Evolutionary conservation across 64 coral and sea anemone genomes (phyloP).

Genomic region (Trachythela sp.): DNA sequence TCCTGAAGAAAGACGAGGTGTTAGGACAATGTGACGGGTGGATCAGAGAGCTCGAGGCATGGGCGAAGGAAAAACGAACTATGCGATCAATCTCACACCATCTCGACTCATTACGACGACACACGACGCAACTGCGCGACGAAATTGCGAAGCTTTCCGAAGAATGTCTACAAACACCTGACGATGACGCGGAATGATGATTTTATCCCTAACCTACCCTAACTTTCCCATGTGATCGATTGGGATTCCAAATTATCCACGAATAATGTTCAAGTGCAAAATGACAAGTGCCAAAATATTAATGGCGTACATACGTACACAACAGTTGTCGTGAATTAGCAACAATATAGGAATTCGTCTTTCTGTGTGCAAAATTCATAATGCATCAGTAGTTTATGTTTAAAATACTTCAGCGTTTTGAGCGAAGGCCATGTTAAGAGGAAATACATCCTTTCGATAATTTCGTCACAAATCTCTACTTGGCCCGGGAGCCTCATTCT

Average conservation of each 20-base stretch:
- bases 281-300: not conserved
- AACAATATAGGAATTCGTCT: not conserved
- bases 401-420: too few relatives aligned
- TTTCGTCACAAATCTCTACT: too few relatives aligned
- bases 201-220: not conserved
- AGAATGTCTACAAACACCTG: not conserved
- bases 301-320: not conserved
- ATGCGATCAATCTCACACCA: slow-evolving; percentile 82
- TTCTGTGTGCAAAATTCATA: not conserved
- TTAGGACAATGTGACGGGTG: slow-evolving; percentile 78
- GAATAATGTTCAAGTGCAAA: not conserved
- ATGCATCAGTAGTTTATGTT: too few relatives aligned
- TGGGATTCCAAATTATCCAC: not conserved
- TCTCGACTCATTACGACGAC: slow-evolving; percentile 77
- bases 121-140: slow-evolving; percentile 64
- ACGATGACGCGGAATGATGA: not conserved
- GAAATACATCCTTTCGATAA: too few relatives aligned
- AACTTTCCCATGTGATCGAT: not conserved
- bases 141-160: slow-evolving; percentile 63
- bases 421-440: too few relatives aligned
- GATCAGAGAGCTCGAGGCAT: slow-evolving; percentile 73
- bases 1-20: slow-evolving; percentile 90
- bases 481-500: too few relatives aligned
- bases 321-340: not conserved
- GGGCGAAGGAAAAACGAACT: slow-evolving; percentile 42